phyloP scores from a whole-genome alignment of 2,797 vertebrate genomes.

The Leuciscus waleckii region DNA sequence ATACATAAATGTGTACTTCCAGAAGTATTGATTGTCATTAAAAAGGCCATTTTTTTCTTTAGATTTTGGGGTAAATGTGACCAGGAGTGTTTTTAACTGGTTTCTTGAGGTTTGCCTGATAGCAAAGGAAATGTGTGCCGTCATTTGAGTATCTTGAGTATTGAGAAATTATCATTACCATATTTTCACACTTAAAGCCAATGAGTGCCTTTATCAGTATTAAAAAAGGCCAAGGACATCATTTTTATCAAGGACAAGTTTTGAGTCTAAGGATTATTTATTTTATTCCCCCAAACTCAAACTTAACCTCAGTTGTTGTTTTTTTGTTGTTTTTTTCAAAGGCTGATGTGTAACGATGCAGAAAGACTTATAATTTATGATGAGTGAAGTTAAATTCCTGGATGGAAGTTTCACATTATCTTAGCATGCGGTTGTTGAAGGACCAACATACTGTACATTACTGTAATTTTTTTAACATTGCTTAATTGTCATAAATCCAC shows the following conservation, averaged over 20 bases:
- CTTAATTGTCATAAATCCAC: constrained; percentile 48
- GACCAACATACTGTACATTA: constrained; percentile 47
- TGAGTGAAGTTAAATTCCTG: not conserved
- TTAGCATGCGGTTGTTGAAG: constrained; percentile 46
- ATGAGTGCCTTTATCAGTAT: constrained; percentile 58
- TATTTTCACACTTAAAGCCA: constrained; percentile 54
- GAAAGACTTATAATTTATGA: not conserved
- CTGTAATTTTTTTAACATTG: constrained; percentile 17
- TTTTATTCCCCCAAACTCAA: not conserved
- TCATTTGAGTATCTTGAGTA: constrained; percentile 12
- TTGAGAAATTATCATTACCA: constrained; percentile 9
- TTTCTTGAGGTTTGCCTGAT: not conserved
- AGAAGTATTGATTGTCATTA: not conserved
- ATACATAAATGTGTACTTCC: not conserved
- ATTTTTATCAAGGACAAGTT: constrained; percentile 22
- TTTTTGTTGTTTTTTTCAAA: constrained; percentile 3
- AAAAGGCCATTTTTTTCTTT: not conserved
- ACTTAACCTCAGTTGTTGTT: not conserved
- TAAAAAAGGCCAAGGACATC: not conserved
- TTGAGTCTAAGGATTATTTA: constrained; percentile 9
- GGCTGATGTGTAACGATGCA: not conserved
- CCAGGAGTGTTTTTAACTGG: not conserved
- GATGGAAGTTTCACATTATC: constrained; percentile 4
- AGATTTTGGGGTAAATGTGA: constrained; percentile 3
- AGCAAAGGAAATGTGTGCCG: not conserved